Evolutionary conservation across 2,888 invertebrate species (phyloP).

Genomic region (Thereva unica): DNA sequence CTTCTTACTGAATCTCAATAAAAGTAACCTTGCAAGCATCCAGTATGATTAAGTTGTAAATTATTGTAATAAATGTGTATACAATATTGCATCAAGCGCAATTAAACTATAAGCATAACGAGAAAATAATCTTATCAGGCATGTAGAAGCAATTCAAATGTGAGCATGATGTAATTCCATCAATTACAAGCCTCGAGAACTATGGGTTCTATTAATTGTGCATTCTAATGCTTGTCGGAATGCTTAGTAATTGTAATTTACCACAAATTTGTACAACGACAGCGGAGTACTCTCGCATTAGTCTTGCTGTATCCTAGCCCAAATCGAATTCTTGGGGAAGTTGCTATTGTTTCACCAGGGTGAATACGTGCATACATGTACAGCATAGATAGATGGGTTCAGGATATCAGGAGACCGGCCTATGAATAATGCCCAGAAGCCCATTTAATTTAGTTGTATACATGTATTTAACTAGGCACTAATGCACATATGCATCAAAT

Average conservation of each 20-base stretch:
- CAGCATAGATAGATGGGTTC: background rate
- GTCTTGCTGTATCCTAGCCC: background rate
- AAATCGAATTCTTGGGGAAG: background rate
- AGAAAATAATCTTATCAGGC: too few relatives aligned
- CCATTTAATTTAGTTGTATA: conserved; percentile 18
- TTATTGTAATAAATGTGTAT: too few relatives aligned
- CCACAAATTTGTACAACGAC: conserved; percentile 16
- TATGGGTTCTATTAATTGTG: conserved; percentile 23
- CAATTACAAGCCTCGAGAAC: conserved; percentile 12
- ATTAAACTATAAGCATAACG: too few relatives aligned
- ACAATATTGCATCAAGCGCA: too few relatives aligned
- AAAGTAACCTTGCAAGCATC: too few relatives aligned
- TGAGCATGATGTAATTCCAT: conserved; percentile 17
- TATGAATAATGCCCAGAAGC: conserved; percentile 29
- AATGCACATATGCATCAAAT: conserved; percentile 7
- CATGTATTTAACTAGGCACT: background rate
- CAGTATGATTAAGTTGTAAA: too few relatives aligned
- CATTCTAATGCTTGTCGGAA: conserved; percentile 17
- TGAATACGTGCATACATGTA: background rate
- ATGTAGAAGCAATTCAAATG: background rate
- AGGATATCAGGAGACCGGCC: conserved; percentile 3
- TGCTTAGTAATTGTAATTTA: conserved; percentile 27
- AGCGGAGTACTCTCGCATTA: background rate
- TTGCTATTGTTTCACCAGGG: background rate
- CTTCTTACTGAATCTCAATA: too few relatives aligned